phyloP scores from a whole-genome alignment of 2,113 vertebrate species.

The Ceyx cyanopectus region DNA sequence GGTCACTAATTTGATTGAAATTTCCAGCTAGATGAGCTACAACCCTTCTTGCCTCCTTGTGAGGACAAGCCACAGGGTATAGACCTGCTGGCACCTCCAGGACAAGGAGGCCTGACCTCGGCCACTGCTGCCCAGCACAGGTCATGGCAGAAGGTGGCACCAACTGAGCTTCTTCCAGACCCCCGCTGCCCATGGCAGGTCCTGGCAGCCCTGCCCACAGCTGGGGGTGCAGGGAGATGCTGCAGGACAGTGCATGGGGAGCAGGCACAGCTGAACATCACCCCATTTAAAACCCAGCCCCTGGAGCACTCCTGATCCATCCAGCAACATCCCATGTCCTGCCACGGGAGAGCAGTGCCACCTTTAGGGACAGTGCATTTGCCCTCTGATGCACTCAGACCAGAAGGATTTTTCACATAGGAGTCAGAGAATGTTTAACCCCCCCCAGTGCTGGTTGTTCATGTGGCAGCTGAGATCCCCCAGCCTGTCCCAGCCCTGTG shows the following conservation, averaged over 20 bases:
- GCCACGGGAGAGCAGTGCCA: rapidly evolving
- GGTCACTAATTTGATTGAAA: slow-evolving; percentile 29
- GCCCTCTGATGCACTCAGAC: neutral
- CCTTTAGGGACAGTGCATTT: too few relatives aligned
- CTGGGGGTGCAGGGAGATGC: neutral
- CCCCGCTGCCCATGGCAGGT: neutral
- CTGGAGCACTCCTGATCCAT: too few relatives aligned
- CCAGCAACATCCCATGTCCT: rapidly evolving
- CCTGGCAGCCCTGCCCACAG: neutral
- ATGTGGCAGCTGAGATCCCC: neutral
- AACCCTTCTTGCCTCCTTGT: neutral
- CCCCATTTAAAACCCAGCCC: rapidly evolving
- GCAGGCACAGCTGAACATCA: neutral
- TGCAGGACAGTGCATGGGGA: rapidly evolving
- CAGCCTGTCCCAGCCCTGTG: neutral
- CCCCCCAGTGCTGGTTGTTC: rapidly evolving
- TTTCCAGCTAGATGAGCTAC: slow-evolving; percentile 20
- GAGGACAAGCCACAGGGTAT: rapidly evolving
- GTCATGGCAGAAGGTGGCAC: neutral
- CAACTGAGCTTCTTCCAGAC: neutral
- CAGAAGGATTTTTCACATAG: rapidly evolving
- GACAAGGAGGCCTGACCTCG: neutral
- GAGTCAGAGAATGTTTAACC: rapidly evolving
- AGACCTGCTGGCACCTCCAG: rapidly evolving
- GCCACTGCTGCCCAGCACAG: neutral